Conservation (phyloP, 2,888 invertebrate genomes). For the Parnassius smintheus region DNA sequence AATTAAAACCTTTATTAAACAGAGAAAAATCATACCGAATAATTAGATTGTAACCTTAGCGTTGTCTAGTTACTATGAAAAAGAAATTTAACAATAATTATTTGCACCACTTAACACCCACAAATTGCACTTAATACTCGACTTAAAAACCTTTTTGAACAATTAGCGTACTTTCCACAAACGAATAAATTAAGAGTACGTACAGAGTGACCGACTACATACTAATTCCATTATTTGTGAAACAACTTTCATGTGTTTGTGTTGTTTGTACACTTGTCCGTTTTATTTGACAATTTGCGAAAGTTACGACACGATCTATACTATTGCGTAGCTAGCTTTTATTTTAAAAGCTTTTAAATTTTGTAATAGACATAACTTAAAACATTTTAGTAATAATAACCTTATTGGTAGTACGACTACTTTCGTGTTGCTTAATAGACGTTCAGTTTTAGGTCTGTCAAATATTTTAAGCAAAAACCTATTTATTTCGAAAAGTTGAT, state of each 20-base stretch:
- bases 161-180: slow-evolving; percentile 20
- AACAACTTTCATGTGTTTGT: slow-evolving; percentile 17
- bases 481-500: too few species aligned
- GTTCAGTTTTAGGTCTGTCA: too few species aligned
- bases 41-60: background rate
- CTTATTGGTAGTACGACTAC: too few species aligned
- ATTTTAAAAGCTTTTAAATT: slow-evolving; percentile 3
- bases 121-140: background rate
- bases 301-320: slow-evolving; percentile 6
- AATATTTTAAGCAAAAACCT: too few species aligned
- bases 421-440: too few species aligned
- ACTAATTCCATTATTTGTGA: slow-evolving; percentile 10
- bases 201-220: too few species aligned
- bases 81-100: slow-evolving; percentile 1
- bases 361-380: slow-evolving; percentile 8
- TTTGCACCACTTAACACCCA: slow-evolving; percentile 1
- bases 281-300: slow-evolving; percentile 19
- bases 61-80: background rate
- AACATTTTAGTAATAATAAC: background rate
- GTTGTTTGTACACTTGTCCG: slow-evolving; percentile 14
- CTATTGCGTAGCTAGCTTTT: slow-evolving; percentile 16
- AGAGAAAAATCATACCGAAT: too few species aligned
- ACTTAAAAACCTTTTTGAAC: slow-evolving; percentile 4
- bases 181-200: too few species aligned
- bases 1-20: too few species aligned